Evolutionary conservation across 2,888 invertebrate genomes (phyloP), one percentile per base, ranked within the genome.

Genomic region (Spisula solida): DNA sequence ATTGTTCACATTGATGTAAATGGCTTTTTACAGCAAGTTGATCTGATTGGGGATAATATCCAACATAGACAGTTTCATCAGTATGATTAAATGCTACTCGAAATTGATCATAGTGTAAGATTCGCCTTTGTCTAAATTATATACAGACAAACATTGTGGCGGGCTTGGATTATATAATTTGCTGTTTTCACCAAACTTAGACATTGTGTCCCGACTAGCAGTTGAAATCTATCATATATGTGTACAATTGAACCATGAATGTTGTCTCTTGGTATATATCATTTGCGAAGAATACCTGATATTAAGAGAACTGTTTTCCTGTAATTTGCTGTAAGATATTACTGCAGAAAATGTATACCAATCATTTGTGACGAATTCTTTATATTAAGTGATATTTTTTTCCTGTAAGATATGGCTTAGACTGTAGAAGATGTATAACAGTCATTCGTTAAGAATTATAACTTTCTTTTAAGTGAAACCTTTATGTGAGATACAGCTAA

Each of bases 1-100:
- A 34, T 75, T 75, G 75, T 34, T 75, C 34, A 75, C 34, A 75
- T 75, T 75, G 75, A 75, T 75, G 75, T 75, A 75, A 75, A 75
- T 75, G 75, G 75, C 34, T 75, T 75, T 75, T 75, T 34, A 75
- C 75, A 14, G n/a, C 60, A 1, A 75, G 75, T 34, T 75, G 31
- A 75, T 75, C 31, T 75, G 75, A 75, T 75, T 31, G 75, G 18
- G 31, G 75, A 75, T 75, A 75, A 75, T 75, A 75, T 75, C 75
- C 16, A 18, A 75, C 34, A 34, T 34, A 75, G 75, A 75, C 75
- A 31, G 75, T 25, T 75, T 75, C 75, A 75, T 75, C 75, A 75
- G 16, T 34, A 75, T 75, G 75, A 75, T 75, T 75, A 75, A 75
- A 75, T 75, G 34, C 18, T 75, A 25, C 34, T 75, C 31, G 8